A percentile compares a stretch with the other conserved stretches of the same genome.
Evolutionary conservation across 2,113 vertebrate species (phyloP).

Genomic region (Bothrops jararaca): DNA sequence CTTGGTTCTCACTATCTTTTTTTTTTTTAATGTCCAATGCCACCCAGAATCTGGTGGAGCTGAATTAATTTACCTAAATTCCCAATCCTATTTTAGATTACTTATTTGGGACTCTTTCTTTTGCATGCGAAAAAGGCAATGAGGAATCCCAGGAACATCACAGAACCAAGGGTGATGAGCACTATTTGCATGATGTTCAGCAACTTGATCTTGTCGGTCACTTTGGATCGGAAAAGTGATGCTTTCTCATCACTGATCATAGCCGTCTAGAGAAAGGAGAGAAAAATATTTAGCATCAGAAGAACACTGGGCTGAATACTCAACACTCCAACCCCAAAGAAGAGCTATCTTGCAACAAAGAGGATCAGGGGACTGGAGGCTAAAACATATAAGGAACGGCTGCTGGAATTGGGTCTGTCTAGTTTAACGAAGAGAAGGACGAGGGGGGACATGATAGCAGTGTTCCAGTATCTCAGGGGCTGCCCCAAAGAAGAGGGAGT

Average conservation of each 20-base stretch:
- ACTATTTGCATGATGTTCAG: constrained; percentile 69
- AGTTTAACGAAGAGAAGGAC: too few relatives aligned
- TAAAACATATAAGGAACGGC: too few relatives aligned
- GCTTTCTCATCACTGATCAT: constrained; percentile 81
- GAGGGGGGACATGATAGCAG: too few relatives aligned
- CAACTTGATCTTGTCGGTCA: constrained; percentile 68
- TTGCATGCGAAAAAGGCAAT: constrained; percentile 67
- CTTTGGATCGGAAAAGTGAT: constrained; percentile 74
- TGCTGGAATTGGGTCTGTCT: too few relatives aligned
- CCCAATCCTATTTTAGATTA: constrained; percentile 8
- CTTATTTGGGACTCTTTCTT: constrained; percentile 52
- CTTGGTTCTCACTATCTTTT: background rate
- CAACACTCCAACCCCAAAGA: background rate
- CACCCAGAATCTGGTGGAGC: background rate
- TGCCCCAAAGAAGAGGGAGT: too few relatives aligned
- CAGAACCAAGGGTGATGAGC: constrained; percentile 69
- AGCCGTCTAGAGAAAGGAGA: constrained; percentile 76
- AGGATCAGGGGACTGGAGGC: too few relatives aligned
- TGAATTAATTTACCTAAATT: background rate
- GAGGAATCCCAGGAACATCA: constrained; percentile 72
- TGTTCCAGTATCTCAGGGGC: too few relatives aligned
- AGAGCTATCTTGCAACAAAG: background rate
- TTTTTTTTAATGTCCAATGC: background rate
- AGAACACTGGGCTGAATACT: background rate
- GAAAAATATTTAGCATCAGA: constrained; percentile 39